Evolutionary conservation across 2,113 vertebrate species (phyloP).

Genomic region (Misgurnus mizolepis): DNA sequence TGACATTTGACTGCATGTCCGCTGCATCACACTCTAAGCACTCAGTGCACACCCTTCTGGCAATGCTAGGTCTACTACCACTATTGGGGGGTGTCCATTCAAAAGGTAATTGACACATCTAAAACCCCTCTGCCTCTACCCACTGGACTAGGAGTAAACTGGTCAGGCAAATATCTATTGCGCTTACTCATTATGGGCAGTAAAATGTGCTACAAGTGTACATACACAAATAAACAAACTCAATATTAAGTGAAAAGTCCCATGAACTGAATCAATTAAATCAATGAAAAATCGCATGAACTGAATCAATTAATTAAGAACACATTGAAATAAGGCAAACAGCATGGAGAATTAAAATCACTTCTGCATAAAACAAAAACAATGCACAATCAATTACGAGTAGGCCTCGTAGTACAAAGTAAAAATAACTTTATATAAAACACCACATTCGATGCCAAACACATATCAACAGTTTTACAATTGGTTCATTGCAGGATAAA

Average conservation of each 20-base stretch:
- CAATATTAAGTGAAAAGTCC: not conserved
- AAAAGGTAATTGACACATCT: conserved; percentile 3
- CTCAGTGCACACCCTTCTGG: not conserved
- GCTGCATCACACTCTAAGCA: not conserved
- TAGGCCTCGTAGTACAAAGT: too few species aligned
- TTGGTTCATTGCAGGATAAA: too few species aligned
- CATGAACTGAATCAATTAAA: not conserved
- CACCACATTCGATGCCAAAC: too few species aligned
- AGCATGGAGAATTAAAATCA: too few species aligned
- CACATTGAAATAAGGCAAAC: too few species aligned
- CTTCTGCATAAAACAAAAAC: too few species aligned
- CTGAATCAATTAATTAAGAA: too few species aligned
- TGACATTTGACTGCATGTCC: not conserved
- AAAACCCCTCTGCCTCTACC: conserved; percentile 15
- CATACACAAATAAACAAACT: not conserved
- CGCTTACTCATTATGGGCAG: not conserved
- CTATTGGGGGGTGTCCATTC: not conserved
- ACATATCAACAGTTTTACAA: too few species aligned
- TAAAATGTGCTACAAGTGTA: not conserved
- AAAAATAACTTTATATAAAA: too few species aligned
- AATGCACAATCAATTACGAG: too few species aligned
- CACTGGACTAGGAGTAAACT: conserved; percentile 2
- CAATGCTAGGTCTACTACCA: not conserved
- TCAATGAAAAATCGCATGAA: too few species aligned
- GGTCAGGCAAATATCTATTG: not conserved